Base-by-base conservation (phyloP, 2,797 vertebrate genomes). In the Hippopotamyrus pictus region DNA sequence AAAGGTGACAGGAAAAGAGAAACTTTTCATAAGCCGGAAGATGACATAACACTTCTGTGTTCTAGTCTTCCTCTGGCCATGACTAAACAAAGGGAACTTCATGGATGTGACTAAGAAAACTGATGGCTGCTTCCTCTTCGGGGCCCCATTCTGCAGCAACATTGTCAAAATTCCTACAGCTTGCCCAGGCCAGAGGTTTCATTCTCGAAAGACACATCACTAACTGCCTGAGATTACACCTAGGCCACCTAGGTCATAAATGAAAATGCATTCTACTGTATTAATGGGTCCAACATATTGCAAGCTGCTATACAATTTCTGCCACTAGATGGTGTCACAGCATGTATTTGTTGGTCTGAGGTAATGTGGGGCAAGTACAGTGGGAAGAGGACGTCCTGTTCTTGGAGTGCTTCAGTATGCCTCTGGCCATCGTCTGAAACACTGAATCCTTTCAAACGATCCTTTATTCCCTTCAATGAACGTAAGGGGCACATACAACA, bases 301-400 rank as follows among this genome's bases (percentile, higher is more conserved):
- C n/a, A 85, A n/a, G 41, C 76, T 82, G 46, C 48, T 51, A 86
- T 51, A 53, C 46, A 11, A 53, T 53, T 53, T 29, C 48, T 86
- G 84, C 86, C 86, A 87, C 86, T 87, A 87, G 86, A 59, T 87
- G 86, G 86, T 44, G 33, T 19, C 50, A n/a, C 29, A 59, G 51
- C 53, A 22, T 57, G 8, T 7, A 59, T 37, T 25, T 48, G 9
- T 51, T 51, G 82, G 82, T 19, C 33, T 19, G 51, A 53, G 82
- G 41, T 48, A 46, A 82, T 50, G 33, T 86, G 33, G 50, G 11
- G 50, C 29, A 57, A 22, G 85, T 41, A 57, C 29, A n/a, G 25
- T n/a, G 53, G 33, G 86, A 86, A 37, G 86, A 57, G 51, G 51
- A 86, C 84, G 29, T 17, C 25, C 48, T 33, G 84, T 54, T 54